Evolutionary conservation across 2,113 vertebrate species (phyloP).

Genomic region (Casuarius casuarius): DNA sequence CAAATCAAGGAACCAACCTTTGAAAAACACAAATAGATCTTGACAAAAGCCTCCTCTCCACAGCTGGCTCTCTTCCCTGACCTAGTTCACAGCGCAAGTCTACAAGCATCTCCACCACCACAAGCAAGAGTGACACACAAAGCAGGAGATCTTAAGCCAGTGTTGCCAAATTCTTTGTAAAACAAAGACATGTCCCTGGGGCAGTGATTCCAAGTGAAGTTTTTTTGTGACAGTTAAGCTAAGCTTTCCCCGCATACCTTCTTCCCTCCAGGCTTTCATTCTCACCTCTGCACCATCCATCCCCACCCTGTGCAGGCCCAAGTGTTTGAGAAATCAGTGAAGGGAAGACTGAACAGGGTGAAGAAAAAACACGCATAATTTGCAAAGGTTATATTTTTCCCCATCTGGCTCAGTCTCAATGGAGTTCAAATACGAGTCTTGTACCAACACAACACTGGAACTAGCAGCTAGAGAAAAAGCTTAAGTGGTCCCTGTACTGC

Average conservation of each 20-base stretch:
- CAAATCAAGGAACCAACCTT: not conserved
- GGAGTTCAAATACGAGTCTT: fast-evolving
- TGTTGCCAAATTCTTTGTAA: not conserved
- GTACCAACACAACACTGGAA: not conserved
- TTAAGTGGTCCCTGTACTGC: not conserved
- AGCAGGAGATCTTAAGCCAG: not conserved
- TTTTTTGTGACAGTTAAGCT: not conserved
- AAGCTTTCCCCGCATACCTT: not conserved
- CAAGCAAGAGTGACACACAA: not conserved
- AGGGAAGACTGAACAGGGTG: not conserved
- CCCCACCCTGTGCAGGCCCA: not conserved
- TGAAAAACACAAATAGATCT: not conserved
- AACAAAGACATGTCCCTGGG: not conserved
- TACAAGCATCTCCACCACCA: not conserved
- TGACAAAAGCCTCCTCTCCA: not conserved
- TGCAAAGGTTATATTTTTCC: not conserved
- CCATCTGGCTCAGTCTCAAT: not conserved
- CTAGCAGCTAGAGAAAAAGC: not conserved
- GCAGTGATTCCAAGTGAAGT: not conserved
- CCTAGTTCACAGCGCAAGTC: not conserved
- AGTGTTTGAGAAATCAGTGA: not conserved
- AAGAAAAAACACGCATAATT: not conserved
- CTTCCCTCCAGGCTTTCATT: not conserved
- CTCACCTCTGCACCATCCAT: not conserved
- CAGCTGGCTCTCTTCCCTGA: not conserved